Evolutionary conservation across 2,888 invertebrate genomes (phyloP).

Genomic region (Cataglyphis albicans): DNA sequence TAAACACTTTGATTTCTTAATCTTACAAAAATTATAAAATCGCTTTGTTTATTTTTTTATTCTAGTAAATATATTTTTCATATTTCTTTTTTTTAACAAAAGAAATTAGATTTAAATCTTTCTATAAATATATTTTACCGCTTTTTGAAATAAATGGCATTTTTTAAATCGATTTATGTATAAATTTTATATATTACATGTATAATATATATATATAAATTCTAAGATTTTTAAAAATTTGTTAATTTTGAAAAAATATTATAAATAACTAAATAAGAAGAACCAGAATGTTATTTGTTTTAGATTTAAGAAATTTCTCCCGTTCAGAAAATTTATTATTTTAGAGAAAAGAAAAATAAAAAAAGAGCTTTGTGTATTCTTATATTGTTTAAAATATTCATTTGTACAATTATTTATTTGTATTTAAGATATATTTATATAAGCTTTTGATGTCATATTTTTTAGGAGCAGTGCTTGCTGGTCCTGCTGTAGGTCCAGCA

Average conservation of each 20-base stretch:
- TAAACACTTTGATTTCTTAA: not conserved
- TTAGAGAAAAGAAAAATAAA: too few relatives aligned
- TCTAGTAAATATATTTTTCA: not conserved
- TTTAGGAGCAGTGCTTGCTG: constrained; percentile 81
- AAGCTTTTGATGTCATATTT: not conserved
- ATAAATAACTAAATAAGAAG: not conserved
- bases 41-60: not conserved
- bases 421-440: not conserved
- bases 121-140: not conserved
- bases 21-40: not conserved
- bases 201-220: not conserved
- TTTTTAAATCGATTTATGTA: not conserved
- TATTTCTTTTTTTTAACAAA: not conserved
- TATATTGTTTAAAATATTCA: not conserved
- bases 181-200: not conserved
- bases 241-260: not conserved
- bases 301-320: not conserved
- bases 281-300: not conserved
- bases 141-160: not conserved
- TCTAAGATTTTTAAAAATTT: not conserved
- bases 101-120: not conserved
- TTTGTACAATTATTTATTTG: not conserved
- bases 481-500: constrained; percentile 81
- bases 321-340: not conserved
- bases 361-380: not conserved